Evolutionary conservation across 2,888 invertebrate species (phyloP).

Genomic region (Heliconius aoede): DNA sequence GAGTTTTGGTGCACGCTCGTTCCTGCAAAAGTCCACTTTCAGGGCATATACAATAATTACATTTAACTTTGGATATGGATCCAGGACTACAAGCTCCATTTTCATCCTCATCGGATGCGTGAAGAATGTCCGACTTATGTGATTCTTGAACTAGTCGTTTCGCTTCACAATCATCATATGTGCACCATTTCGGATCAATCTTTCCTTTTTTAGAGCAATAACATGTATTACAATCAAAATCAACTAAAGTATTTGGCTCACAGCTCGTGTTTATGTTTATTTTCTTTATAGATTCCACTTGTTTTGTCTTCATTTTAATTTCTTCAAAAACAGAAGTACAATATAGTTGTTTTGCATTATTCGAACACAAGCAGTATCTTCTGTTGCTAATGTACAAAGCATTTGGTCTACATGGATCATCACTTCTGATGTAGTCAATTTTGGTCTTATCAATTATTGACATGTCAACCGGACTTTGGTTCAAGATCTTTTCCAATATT

Average conservation of each 20-base stretch:
- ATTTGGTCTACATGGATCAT: conserved; percentile 60
- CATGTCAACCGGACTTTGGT: conserved; percentile 52
- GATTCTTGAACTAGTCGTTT: conserved; percentile 59
- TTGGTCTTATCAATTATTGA: conserved; percentile 55
- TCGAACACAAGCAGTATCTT: conserved; percentile 69
- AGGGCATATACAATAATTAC: conserved; percentile 78
- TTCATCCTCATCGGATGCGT: conserved; percentile 40
- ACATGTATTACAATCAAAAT: conserved; percentile 75
- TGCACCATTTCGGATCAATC: conserved; percentile 75
- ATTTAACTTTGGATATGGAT: conserved; percentile 64
- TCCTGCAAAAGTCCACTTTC: conserved; percentile 61
- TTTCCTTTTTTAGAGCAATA: conserved; percentile 71
- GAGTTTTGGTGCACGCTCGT: conserved; percentile 67
- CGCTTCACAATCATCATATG: conserved; percentile 70
- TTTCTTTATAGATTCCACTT: conserved; percentile 43
- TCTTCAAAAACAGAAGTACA: conserved; percentile 58
- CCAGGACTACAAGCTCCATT: conserved; percentile 63
- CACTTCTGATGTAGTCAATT: conserved; percentile 52
- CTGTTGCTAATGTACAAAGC: conserved; percentile 62
- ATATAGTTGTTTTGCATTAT: conserved; percentile 57
- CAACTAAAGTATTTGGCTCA: conserved; percentile 69
- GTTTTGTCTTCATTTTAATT: conserved; percentile 28
- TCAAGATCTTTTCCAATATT: conserved; percentile 64
- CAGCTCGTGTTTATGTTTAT: conserved; percentile 60
- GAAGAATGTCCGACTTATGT: conserved; percentile 49